Evolutionary conservation across 2,113 vertebrate genomes (phyloP).

Genomic region (Sander lucioperca): DNA sequence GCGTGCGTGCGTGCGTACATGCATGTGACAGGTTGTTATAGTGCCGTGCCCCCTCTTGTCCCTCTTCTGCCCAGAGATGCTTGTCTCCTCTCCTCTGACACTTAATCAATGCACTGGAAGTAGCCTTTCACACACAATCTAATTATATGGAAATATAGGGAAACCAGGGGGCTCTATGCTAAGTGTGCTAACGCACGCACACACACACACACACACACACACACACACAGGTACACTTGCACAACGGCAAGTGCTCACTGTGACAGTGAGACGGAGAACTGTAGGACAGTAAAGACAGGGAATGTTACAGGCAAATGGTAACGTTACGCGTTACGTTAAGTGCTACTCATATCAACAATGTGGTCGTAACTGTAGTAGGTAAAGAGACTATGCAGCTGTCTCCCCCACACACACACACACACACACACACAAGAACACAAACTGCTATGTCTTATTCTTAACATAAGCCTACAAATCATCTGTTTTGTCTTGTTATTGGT

Average conservation of each 20-base stretch:
- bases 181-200: slow-evolving; percentile 77
- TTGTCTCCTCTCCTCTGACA: slow-evolving; percentile 85
- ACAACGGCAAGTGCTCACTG: slow-evolving; percentile 9
- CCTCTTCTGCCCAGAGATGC: slow-evolving; percentile 74
- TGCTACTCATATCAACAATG: slow-evolving; percentile 84
- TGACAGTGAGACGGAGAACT: slow-evolving; percentile 5
- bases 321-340: slow-evolving; percentile 80
- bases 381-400: slow-evolving; percentile 37
- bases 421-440: neutral
- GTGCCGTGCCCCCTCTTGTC: slow-evolving; percentile 45
- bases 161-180: slow-evolving; percentile 87
- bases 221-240: slow-evolving; percentile 1
- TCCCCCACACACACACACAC: slow-evolving; percentile 3
- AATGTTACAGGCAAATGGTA: slow-evolving; percentile 39
- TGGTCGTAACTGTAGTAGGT: slow-evolving; percentile 85
- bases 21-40: slow-evolving; percentile 74
- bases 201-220: neutral
- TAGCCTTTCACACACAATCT: slow-evolving; percentile 95
- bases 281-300: slow-evolving; percentile 25
- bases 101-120: slow-evolving; percentile 94
- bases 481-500: slow-evolving; percentile 37
- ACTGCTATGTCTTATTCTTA: neutral
- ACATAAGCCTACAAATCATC: slow-evolving; percentile 32
- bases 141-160: slow-evolving; percentile 95
- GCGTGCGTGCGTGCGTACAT: slow-evolving; percentile 59